Percentiles rank a stretch among this genome's conserved stretches.
Evolutionary conservation across 2,113 vertebrate species (phyloP).

Genomic region (Daubentonia madagascariensis): DNA sequence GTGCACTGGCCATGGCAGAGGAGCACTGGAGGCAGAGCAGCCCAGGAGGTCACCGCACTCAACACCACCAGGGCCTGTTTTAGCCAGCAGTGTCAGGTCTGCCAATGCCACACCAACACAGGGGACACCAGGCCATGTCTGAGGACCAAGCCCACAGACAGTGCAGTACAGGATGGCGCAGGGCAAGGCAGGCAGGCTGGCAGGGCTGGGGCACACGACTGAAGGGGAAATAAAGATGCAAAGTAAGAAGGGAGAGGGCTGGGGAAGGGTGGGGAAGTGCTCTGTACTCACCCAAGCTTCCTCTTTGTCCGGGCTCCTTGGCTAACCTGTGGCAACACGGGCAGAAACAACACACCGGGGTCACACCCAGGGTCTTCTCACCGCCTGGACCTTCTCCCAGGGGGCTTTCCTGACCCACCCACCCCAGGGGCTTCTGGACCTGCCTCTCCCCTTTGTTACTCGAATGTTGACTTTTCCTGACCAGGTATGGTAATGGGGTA

Average conservation of each 20-base stretch:
- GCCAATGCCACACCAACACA: neutral
- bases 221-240: neutral
- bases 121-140: neutral
- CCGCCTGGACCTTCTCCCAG: neutral
- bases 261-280: neutral
- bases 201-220: accelerated
- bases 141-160: neutral
- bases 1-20: neutral
- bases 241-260: neutral
- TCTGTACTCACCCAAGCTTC: conserved; percentile 73
- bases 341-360: conserved; percentile 56
- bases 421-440: neutral
- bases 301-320: neutral
- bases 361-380: neutral
- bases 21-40: neutral
- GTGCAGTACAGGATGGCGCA: too few species aligned
- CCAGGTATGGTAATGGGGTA: neutral
- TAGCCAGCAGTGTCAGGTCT: neutral
- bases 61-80: neutral
- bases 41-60: neutral
- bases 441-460: neutral
- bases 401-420: neutral
- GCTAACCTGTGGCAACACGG: conserved; percentile 78
- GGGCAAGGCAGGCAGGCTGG: neutral
- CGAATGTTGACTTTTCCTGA: neutral